Conservation (phyloP, 1,140 invertebrate genomes). For the Drosophila mojavensis region DNA sequence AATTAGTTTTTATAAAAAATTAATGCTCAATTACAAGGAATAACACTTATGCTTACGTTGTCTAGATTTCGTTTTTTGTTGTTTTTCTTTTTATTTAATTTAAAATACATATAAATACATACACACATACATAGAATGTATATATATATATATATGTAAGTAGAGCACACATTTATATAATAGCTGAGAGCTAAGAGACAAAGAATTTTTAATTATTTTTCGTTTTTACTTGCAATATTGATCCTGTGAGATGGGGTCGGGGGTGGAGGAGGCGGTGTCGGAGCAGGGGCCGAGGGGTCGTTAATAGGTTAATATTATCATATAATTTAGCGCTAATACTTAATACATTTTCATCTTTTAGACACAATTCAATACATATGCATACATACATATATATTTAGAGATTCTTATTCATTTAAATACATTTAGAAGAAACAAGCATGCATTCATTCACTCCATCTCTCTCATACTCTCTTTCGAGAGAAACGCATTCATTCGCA, state of each 20-base stretch:
- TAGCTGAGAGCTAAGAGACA: conserved; percentile 44
- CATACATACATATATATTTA: conserved; percentile 12
- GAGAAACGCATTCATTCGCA: too few relatives aligned
- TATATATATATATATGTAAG: conserved; percentile 26
- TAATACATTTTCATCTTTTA: conserved; percentile 48
- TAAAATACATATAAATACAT: conserved; percentile 59
- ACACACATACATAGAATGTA: conserved; percentile 7
- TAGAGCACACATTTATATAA: conserved; percentile 48
- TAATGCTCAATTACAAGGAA: conserved; percentile 81
- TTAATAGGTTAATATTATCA: neutral
- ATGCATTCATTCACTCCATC: conserved; percentile 15
- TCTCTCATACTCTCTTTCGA: neutral
- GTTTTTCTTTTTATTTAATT: conserved; percentile 41
- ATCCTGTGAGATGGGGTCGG: neutral
- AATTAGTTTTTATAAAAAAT: conserved; percentile 66
- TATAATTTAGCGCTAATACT: conserved; percentile 42
- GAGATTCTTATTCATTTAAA: conserved; percentile 26
- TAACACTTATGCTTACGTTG: conserved; percentile 79
- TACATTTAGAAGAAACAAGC: conserved; percentile 42
- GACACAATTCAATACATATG: conserved; percentile 40
- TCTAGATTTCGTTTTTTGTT: conserved; percentile 43
- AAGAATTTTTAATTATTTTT: conserved; percentile 18
- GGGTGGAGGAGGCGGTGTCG: neutral
- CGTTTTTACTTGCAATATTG: conserved; percentile 9
- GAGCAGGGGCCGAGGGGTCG: neutral